These are phyloP conservation scores for Coenonympha glycerion DNA, from an alignment of 2,888 invertebrate species.

Conservation along the genomic window DNA sequence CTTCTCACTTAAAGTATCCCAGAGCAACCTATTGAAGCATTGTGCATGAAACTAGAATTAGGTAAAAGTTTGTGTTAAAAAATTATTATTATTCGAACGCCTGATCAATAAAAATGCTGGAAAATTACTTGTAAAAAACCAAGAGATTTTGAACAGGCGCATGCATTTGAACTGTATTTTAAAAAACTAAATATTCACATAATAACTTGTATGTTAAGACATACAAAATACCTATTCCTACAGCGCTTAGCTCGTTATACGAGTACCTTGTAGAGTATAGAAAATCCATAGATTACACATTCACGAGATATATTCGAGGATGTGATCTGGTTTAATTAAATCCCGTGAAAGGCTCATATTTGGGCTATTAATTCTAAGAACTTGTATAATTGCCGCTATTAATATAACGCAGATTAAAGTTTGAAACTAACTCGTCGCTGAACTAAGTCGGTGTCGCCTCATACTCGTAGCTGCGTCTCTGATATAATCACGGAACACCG, in stretches of 20 bases:
- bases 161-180: too few species aligned
- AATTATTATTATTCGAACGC: too few species aligned
- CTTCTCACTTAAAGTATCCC: too few species aligned
- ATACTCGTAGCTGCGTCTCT: conserved; percentile 7
- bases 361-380: conserved; percentile 26
- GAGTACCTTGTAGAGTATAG: not conserved
- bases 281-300: conserved; percentile 20
- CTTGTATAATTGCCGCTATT: conserved; percentile 28
- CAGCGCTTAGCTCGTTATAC: not conserved
- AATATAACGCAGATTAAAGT: conserved; percentile 27
- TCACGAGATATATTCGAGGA: conserved; percentile 12
- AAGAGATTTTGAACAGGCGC: too few species aligned
- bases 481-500: conserved; percentile 20
- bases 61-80: too few species aligned
- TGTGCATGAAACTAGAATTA: too few species aligned
- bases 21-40: too few species aligned
- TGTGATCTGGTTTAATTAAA: conserved; percentile 26
- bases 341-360: conserved; percentile 19
- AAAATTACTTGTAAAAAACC: too few species aligned
- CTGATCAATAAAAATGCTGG: too few species aligned
- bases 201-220: too few species aligned
- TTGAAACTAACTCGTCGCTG: conserved; percentile 20
- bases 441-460: conserved; percentile 9
- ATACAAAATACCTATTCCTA: too few species aligned
- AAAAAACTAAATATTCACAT: too few species aligned